Base-by-base conservation (phyloP, 2,888 invertebrate genomes). In the Dicroscelio sp. region DNA sequence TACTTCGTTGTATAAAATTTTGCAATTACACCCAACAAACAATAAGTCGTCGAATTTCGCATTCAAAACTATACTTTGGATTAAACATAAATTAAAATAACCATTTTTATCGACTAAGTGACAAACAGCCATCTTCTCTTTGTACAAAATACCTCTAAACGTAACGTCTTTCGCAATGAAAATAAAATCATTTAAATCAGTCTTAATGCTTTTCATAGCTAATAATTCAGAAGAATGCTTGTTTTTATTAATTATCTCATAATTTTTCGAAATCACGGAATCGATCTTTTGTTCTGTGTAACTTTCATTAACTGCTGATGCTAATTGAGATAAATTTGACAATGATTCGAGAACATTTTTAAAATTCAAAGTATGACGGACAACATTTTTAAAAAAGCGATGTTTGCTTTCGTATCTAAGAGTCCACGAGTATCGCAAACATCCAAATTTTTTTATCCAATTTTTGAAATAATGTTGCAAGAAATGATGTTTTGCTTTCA, bases 351-450 rank as follows among this genome's bases (percentile, higher is more conserved):
- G 88, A 27, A 93, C 63, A 88, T 93, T 93, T 90, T 92, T 92
- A 48, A 92, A 94, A 89, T 95, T 94, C 75, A 88, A 88, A n/a
- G 20, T 43, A 58, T 85, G 87, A 71, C 87, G 86, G 0, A 89
- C 43, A 25, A 90, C 25, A 69, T 63, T 82, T 88, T 95, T 94
- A 31, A 94, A 94, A 91, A 87, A 93, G 10, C 82, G 88, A 63
- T 95, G 94, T 69, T 92, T 93, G 35, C 92, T 92, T 79, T 95
- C 95, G 78, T 92, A 94, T 30, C 92, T 8, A 0, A 93, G 65
- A 10, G 92, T 94, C 90, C 91, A 94, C 2, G 87, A 35, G 33
- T 93, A 89, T 71, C 91, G 88, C 17, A 94, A 31, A 25, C 84
- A 90, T 30, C 93, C 93, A 83, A 92, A 94, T 35, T 82, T 55